Conservation (phyloP, 2,797 vertebrate genomes). For the Parauchenoglanis ngamensis region DNA sequence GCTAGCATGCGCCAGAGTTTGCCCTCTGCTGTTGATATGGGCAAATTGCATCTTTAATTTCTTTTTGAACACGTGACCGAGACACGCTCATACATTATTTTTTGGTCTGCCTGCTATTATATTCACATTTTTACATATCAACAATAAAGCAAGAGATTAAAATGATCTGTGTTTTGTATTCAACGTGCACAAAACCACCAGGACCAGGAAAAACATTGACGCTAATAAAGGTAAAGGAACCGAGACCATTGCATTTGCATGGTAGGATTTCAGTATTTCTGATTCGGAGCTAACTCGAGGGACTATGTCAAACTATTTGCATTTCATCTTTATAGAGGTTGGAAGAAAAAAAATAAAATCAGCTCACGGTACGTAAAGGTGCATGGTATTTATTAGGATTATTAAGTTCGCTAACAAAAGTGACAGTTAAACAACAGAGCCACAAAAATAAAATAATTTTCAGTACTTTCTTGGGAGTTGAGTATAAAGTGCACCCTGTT, state of each 20-base stretch:
- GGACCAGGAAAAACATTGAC: too few relatives aligned
- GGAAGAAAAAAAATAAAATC: too few relatives aligned
- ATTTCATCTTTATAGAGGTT: background rate
- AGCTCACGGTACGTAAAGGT: background rate
- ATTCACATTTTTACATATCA: slow-evolving; percentile 8
- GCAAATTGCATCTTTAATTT: slow-evolving; percentile 17
- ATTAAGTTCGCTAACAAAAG: background rate
- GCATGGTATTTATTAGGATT: background rate
- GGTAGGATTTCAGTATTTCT: background rate
- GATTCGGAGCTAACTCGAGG: background rate
- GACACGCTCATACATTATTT: background rate
- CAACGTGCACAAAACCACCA: background rate
- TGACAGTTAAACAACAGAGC: background rate
- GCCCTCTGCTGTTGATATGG: slow-evolving; percentile 30
- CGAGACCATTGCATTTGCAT: background rate
- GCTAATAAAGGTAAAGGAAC: background rate
- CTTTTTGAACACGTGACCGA: background rate
- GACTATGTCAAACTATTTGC: background rate
- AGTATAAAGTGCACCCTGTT: background rate
- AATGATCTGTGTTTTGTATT: background rate
- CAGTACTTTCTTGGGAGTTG: background rate
- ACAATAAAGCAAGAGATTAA: slow-evolving; percentile 29
- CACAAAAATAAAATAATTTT: background rate
- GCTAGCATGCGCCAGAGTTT: background rate
- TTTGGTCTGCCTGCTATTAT: background rate